Percentiles rank a stretch among this genome's conserved stretches.
These are phyloP conservation scores for Ectropis grisescens DNA, from an alignment of 1,140 invertebrate genomes.

Conservation along the genomic window DNA sequence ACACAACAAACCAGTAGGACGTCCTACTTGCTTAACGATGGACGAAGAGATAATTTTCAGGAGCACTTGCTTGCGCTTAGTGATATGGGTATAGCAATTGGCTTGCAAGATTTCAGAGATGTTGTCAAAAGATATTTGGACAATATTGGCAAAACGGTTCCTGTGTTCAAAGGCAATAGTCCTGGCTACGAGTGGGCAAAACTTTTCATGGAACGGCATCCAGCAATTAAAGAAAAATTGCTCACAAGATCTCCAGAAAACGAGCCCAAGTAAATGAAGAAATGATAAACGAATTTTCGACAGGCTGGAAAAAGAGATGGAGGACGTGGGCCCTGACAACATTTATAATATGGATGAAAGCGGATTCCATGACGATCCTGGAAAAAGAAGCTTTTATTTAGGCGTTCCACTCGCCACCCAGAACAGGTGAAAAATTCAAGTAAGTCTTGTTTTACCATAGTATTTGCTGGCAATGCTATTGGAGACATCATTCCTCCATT, in stretches of 20 bases:
- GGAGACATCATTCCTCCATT: slow-evolving; percentile 10
- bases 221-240: neutral
- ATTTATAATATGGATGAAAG: slow-evolving; percentile 16
- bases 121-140: slow-evolving; percentile 2
- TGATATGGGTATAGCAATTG: slow-evolving; percentile 11
- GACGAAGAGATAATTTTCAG: slow-evolving; percentile 8
- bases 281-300: slow-evolving; percentile 11
- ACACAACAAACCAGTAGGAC: slow-evolving; percentile 10
- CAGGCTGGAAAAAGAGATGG: slow-evolving; percentile 6
- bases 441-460: slow-evolving; percentile 1
- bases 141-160: slow-evolving; percentile 4
- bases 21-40: slow-evolving; percentile 3
- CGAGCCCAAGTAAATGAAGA: slow-evolving; percentile 12
- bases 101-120: slow-evolving; percentile 6
- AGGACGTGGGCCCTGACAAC: slow-evolving; percentile 10
- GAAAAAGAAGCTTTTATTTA: slow-evolving; percentile 13
- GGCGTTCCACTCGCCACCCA: slow-evolving; percentile 4
- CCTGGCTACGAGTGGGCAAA: slow-evolving; percentile 11
- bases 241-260: slow-evolving; percentile 1
- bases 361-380: slow-evolving; percentile 15
- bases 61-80: slow-evolving; percentile 8
- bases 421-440: slow-evolving; percentile 3
- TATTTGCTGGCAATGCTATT: slow-evolving; percentile 1
- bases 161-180: slow-evolving; percentile 7
- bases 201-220: slow-evolving; percentile 1